Conservation (phyloP, 2,797 vertebrate species). For the Bufotes viridis region DNA sequence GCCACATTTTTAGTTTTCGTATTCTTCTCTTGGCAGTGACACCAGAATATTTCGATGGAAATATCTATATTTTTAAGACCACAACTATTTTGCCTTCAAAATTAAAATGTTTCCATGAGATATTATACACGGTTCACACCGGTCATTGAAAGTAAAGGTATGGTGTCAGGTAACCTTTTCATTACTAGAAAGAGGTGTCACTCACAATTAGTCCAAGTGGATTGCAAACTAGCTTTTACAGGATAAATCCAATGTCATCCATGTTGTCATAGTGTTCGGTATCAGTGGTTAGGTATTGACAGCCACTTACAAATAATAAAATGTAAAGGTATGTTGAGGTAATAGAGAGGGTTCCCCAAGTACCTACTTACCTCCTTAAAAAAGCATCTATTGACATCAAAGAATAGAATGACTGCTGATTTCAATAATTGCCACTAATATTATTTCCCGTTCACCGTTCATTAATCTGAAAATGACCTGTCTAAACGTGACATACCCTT, state of each 20-base stretch:
- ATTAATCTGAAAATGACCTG: no score
- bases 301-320: background rate
- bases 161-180: constrained; percentile 19
- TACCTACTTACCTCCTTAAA: background rate
- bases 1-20: constrained; percentile 39
- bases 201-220: background rate
- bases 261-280: background rate
- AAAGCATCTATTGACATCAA: background rate
- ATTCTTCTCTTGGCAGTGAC: constrained; percentile 34
- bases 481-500: no score
- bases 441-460: no score
- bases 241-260: no score
- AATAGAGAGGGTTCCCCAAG: background rate
- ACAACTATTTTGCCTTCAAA: constrained; percentile 32
- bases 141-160: constrained; percentile 2
- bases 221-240: background rate
- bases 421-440: background rate
- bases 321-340: background rate
- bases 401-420: no score
- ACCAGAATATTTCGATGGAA: constrained; percentile 32
- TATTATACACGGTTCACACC: background rate
- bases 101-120: constrained; percentile 18
- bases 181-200: background rate
- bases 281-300: background rate
- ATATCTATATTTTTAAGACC: constrained; percentile 41